Conservation (phyloP, 64 coral and sea anemone species). For the Dendrophyllia cribrosa region DNA sequence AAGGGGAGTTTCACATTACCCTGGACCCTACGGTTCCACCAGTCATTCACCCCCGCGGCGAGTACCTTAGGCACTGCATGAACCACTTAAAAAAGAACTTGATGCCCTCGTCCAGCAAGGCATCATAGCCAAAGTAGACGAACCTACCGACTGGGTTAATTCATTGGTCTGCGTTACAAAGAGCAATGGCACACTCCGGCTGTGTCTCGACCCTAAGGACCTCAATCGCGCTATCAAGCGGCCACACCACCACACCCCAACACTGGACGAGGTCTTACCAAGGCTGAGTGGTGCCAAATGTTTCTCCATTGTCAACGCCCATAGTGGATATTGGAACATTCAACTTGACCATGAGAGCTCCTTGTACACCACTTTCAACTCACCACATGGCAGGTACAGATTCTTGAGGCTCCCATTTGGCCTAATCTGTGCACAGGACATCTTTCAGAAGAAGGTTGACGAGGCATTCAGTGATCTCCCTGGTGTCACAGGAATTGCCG, state of each 20-base stretch:
- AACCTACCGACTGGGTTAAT: conserved; percentile 56
- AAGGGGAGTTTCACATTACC: conserved; percentile 57
- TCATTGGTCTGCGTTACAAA: conserved; percentile 37
- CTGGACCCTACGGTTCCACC: conserved; percentile 32
- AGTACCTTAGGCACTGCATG: conserved; percentile 28
- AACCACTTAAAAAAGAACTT: conserved; percentile 40
- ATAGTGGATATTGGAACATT: conserved; percentile 57
- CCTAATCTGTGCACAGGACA: conserved; percentile 55
- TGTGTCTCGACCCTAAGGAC: conserved; percentile 58
- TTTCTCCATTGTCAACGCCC: conserved; percentile 49
- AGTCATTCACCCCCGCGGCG: conserved; percentile 28
- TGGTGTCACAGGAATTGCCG: conserved; percentile 53
- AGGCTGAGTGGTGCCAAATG: conserved; percentile 32
- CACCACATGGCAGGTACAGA: conserved; percentile 38
- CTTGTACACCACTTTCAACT: conserved; percentile 42
- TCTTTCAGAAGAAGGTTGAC: background rate
- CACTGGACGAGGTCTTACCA: conserved; percentile 38
- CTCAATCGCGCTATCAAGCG: conserved; percentile 49
- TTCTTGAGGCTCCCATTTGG: conserved; percentile 44
- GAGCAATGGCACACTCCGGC: background rate
- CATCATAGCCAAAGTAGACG: conserved; percentile 45
- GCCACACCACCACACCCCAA: conserved; percentile 57
- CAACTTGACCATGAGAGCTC: conserved; percentile 42
- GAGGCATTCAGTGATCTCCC: conserved; percentile 59
- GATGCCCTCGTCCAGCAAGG: conserved; percentile 31